A percentile compares a stretch with the other conserved stretches of the same genome.
Conservation (phyloP, 1,140 invertebrate genomes). For the Orchestia grillus region DNA sequence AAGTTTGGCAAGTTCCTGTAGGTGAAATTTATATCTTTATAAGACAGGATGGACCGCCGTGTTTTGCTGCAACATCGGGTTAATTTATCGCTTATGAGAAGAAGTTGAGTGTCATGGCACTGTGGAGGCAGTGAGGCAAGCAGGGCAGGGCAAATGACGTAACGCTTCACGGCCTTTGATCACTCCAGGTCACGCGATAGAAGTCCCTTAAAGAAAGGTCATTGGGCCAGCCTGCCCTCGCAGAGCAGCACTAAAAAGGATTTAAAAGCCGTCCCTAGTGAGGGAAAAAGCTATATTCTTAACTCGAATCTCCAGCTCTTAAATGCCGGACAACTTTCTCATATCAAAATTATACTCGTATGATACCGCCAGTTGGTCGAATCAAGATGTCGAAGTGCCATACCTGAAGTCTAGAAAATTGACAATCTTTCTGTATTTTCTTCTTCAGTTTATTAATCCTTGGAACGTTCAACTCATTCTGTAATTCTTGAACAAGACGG, state of each 20-base stretch:
- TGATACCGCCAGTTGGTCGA: no score
- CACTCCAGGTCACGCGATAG: neutral
- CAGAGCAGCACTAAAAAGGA: neutral
- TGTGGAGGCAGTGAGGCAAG: neutral
- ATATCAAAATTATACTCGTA: no score
- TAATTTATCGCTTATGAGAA: neutral
- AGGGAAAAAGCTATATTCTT: neutral
- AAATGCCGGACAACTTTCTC: neutral
- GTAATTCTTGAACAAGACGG: no score
- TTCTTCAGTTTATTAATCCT: no score
- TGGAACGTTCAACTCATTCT: no score
- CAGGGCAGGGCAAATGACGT: conserved; percentile 3
- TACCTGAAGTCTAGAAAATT: no score
- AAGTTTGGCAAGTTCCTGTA: neutral
- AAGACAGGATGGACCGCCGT: neutral
- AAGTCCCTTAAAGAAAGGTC: conserved; percentile 5
- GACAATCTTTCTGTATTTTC: no score
- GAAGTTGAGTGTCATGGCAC: neutral
- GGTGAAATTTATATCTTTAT: neutral
- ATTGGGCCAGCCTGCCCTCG: neutral
- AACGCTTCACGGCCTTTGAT: conserved; percentile 29
- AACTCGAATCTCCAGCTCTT: neutral
- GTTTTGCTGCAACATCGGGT: neutral
- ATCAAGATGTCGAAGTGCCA: no score
- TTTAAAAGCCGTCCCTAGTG: neutral